Conservation (phyloP, 2,797 vertebrate species). For the Anisognathus igniventris region DNA sequence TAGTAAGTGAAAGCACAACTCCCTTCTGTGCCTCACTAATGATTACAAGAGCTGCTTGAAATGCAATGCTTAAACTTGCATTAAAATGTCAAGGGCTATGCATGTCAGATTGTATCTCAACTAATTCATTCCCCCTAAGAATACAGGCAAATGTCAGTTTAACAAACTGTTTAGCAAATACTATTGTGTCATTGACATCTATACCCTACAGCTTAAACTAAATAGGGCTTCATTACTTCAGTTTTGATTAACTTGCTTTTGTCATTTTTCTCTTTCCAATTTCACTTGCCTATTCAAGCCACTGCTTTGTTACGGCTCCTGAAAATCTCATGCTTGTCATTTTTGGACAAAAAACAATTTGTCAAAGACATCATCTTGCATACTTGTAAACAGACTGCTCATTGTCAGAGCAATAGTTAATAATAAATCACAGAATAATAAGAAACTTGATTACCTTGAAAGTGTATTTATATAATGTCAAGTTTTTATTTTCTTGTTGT, state of each 20-base stretch:
- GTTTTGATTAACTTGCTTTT: constrained; percentile 38
- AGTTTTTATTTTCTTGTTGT: constrained; percentile 10
- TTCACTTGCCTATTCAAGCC: constrained; percentile 35
- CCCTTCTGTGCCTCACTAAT: constrained; percentile 41
- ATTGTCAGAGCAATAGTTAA: constrained; percentile 46
- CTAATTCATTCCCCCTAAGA: constrained; percentile 63
- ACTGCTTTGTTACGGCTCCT: not conserved
- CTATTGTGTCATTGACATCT: constrained; percentile 58
- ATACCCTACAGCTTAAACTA: constrained; percentile 54
- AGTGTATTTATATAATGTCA: constrained; percentile 16
- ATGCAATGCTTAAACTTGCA: constrained; percentile 66
- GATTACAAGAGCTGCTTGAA: constrained; percentile 62
- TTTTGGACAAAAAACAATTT: constrained; percentile 50
- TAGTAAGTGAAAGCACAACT: constrained; percentile 46
- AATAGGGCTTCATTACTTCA: constrained; percentile 29
- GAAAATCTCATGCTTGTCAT: constrained; percentile 48
- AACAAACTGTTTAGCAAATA: constrained; percentile 71
- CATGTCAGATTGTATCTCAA: constrained; percentile 63
- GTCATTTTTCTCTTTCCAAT: constrained; percentile 25
- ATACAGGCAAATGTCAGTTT: constrained; percentile 68
- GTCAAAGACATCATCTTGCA: constrained; percentile 36
- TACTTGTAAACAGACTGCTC: constrained; percentile 56
- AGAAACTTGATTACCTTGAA: constrained; percentile 27
- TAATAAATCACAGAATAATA: constrained; percentile 60
- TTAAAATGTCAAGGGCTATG: constrained; percentile 72